phyloP scores from a whole-genome alignment of 37 sponge, comb jelly and placozoan species.

The Agelas oroides region DNA sequence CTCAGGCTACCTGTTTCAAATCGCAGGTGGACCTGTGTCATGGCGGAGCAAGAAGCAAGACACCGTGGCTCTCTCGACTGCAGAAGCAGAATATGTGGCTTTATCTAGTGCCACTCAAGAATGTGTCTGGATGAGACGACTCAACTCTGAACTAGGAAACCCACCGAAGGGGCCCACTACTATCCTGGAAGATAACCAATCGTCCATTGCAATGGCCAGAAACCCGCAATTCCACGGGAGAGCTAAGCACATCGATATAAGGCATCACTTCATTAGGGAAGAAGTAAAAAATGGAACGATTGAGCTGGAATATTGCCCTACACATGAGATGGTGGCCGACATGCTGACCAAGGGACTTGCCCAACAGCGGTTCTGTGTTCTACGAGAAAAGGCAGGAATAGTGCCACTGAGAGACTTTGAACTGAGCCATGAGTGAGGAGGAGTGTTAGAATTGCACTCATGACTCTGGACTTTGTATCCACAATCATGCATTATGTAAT shows the following conservation, averaged over 20 bases:
- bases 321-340: conserved; percentile 35
- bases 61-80: conserved; percentile 9
- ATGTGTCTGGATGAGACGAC: not conserved
- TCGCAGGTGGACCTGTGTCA: conserved; percentile 4
- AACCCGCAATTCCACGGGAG: conserved; percentile 33
- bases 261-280: conserved; percentile 41
- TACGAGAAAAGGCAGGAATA: not conserved
- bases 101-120: conserved; percentile 14
- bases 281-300: conserved; percentile 15
- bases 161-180: conserved; percentile 2
- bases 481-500: too few relatives aligned
- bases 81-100: conserved; percentile 34
- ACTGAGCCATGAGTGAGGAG: too few relatives aligned
- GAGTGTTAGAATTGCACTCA: too few relatives aligned
- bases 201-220: conserved; percentile 41
- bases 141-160: not conserved
- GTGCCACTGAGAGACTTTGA: not conserved
- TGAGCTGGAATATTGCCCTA: conserved; percentile 32
- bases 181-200: conserved; percentile 38
- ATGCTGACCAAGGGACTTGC: conserved; percentile 17
- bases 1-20: conserved; percentile 34
- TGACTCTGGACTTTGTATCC: too few relatives aligned
- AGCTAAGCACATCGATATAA: conserved; percentile 54
- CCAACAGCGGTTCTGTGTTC: not conserved
- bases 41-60: conserved; percentile 25